These are phyloP conservation scores for Tyto alba DNA, from an alignment of 2,113 vertebrate species.

Conservation along the genomic window DNA sequence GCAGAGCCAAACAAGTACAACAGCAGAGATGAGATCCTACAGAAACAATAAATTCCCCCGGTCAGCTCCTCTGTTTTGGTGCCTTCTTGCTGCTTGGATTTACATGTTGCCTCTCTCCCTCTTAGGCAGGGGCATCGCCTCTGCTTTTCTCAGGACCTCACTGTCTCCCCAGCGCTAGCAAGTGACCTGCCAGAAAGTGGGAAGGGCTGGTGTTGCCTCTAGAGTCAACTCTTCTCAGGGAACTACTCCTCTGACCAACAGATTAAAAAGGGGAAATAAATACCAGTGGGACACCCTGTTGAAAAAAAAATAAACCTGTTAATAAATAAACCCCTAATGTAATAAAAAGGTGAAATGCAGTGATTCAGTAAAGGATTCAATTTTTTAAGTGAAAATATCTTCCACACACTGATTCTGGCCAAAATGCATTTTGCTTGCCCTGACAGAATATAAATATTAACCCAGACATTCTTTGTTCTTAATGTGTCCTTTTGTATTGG, in stretches of 20 bases:
- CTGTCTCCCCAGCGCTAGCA: background rate
- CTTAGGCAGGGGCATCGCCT: background rate
- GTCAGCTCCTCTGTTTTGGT: background rate
- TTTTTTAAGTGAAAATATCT: slow-evolving; percentile 14
- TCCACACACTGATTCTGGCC: background rate
- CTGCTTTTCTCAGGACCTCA: background rate
- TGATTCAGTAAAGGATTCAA: background rate
- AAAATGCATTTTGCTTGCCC: slow-evolving; percentile 24
- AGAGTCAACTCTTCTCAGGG: background rate
- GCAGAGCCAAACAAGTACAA: background rate
- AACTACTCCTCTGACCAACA: background rate
- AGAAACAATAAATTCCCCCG: background rate
- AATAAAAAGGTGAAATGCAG: background rate
- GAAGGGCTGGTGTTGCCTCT: background rate
- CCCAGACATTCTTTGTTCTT: slow-evolving; percentile 19
- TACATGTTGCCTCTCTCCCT: background rate
- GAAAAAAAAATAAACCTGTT: background rate
- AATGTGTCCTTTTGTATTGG: background rate
- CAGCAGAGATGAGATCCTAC: background rate
- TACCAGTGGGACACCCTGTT: background rate
- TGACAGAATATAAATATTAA: slow-evolving; percentile 32
- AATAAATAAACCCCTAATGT: background rate
- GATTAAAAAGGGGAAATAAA: background rate
- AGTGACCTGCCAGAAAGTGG: background rate
- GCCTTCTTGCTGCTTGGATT: background rate